A percentile compares a stretch with the other conserved stretches of the same genome.
Conservation (phyloP, 2,888 invertebrate genomes). For the Drosophila affinis region DNA sequence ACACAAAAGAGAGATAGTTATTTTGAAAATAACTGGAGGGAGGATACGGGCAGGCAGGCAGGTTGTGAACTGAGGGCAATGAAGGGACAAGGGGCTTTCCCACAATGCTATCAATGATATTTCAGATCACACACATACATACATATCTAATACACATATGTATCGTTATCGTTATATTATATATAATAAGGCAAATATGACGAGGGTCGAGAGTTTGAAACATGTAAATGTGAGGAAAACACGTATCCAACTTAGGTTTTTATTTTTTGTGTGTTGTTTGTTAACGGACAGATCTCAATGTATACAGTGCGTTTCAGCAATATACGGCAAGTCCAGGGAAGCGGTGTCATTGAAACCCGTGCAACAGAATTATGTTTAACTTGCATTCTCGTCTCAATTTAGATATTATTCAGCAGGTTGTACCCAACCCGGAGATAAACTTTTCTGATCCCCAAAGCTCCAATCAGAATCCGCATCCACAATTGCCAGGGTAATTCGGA, state of each 20-base stretch:
- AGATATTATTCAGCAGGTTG: too few species aligned
- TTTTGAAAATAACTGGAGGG: conserved; percentile 37
- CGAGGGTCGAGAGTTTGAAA: conserved; percentile 37
- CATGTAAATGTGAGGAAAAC: conserved; percentile 16
- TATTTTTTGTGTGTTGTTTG: neutral
- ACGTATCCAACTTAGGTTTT: conserved; percentile 4
- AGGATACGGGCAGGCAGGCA: neutral
- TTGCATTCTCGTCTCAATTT: too few species aligned
- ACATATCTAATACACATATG: conserved; percentile 5
- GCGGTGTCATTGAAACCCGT: too few species aligned
- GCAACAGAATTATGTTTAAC: too few species aligned
- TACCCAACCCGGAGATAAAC: too few species aligned
- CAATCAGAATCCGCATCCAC: too few species aligned
- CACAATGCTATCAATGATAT: conserved; percentile 22
- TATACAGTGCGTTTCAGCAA: conserved; percentile 15
- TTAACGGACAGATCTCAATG: too few species aligned
- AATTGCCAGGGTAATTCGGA: too few species aligned
- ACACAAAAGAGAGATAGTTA: conserved; percentile 19
- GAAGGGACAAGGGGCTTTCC: neutral
- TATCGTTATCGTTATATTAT: conserved; percentile 56
- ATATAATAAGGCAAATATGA: conserved; percentile 77
- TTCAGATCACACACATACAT: conserved; percentile 21
- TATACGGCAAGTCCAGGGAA: neutral
- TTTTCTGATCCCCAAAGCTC: too few species aligned
- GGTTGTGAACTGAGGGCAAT: neutral